phyloP scores from a whole-genome alignment of 1,140 invertebrate genomes.

The Apolygus lucorum region DNA sequence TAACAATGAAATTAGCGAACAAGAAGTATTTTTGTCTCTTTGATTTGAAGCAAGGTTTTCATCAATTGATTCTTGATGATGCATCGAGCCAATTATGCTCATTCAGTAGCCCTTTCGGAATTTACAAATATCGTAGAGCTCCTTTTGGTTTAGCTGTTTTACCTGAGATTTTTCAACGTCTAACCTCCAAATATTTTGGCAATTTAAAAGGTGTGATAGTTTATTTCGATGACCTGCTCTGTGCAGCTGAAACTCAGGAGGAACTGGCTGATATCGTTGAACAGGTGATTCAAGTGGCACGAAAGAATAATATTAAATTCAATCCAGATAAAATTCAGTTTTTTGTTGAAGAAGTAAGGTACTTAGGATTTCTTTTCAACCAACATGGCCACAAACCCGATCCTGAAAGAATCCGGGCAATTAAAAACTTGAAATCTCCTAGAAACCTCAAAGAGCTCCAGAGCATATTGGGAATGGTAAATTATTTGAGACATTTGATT shows the following conservation, averaged over 20 bases:
- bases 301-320: slow-evolving; percentile 38
- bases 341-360: slow-evolving; percentile 33
- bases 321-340: slow-evolving; percentile 39
- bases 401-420: slow-evolving; percentile 37
- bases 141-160: slow-evolving; percentile 28
- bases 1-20: slow-evolving; percentile 18
- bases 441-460: slow-evolving; percentile 37
- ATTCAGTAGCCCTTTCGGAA: slow-evolving; percentile 18
- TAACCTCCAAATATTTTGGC: slow-evolving; percentile 27
- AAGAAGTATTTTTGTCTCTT: slow-evolving; percentile 17
- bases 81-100: slow-evolving; percentile 8
- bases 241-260: slow-evolving; percentile 29
- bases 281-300: slow-evolving; percentile 35
- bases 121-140: slow-evolving; percentile 24
- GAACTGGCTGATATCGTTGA: slow-evolving; percentile 33
- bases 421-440: slow-evolving; percentile 37
- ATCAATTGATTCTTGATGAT: slow-evolving; percentile 3
- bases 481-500: slow-evolving; percentile 39
- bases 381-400: slow-evolving; percentile 38
- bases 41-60: slow-evolving; percentile 14
- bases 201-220: slow-evolving; percentile 24
- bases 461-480: slow-evolving; percentile 38
- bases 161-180: slow-evolving; percentile 29
- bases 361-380: slow-evolving; percentile 37
- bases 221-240: slow-evolving; percentile 39